phyloP scores from a whole-genome alignment of 2,888 invertebrate species.

The Glaucopsyche alexis region DNA sequence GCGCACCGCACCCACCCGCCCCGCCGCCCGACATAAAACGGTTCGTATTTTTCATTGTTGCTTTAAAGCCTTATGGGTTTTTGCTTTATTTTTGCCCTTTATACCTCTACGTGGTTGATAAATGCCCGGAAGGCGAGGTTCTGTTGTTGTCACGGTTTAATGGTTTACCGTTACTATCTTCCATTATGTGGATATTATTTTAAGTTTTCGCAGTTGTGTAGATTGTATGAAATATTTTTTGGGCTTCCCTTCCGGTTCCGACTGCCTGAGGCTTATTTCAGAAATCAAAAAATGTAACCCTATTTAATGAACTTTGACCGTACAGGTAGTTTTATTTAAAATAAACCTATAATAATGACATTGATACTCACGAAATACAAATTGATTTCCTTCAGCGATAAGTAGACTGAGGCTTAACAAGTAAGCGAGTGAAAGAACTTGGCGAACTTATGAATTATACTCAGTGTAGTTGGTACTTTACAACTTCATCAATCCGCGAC shows the following conservation, averaged over 20 bases:
- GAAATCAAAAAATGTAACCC: not conserved
- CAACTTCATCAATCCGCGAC: not conserved
- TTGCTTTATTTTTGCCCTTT: slow-evolving; percentile 77
- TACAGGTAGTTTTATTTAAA: not conserved
- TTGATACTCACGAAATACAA: not conserved
- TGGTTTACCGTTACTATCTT: slow-evolving; percentile 45
- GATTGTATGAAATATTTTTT: not conserved
- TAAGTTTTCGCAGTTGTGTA: not conserved
- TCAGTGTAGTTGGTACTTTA: not conserved
- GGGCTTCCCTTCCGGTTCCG: slow-evolving; percentile 2
- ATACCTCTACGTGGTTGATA: slow-evolving; percentile 71
- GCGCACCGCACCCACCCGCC: slow-evolving; percentile 47
- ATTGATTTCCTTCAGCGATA: not conserved
- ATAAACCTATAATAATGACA: not conserved
- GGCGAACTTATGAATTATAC: not conserved
- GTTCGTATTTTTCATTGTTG: slow-evolving; percentile 80
- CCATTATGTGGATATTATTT: slow-evolving; percentile 6
- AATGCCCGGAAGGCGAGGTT: slow-evolving; percentile 66
- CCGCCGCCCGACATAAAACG: slow-evolving; percentile 66
- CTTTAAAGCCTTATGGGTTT: slow-evolving; percentile 78
- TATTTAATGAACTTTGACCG: not conserved
- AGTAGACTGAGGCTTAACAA: slow-evolving; percentile 16
- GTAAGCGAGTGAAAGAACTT: slow-evolving; percentile 7
- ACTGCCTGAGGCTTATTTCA: not conserved
- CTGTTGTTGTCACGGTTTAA: slow-evolving; percentile 64